Conservation (phyloP, 2,113 vertebrate species). For the Scatophagus argus region DNA sequence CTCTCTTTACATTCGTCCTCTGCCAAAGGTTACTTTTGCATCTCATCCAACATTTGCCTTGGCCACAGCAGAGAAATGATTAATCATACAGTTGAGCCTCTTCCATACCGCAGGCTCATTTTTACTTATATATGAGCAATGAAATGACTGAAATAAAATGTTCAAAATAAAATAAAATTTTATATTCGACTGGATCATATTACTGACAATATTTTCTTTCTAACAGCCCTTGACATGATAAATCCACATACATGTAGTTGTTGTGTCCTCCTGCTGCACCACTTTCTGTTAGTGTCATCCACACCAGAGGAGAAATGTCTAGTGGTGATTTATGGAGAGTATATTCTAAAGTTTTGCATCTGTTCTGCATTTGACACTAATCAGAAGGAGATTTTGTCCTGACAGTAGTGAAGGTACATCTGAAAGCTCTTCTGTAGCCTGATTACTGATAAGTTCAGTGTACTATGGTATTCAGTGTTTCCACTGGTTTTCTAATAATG, state of each 20-base stretch:
- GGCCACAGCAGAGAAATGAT: neutral
- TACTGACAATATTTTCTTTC: neutral
- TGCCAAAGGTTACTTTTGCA: neutral
- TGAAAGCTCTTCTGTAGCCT: neutral
- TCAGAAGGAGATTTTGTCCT: neutral
- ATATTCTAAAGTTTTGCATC: neutral
- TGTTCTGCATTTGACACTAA: neutral
- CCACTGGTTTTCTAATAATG: neutral
- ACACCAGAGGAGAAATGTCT: neutral
- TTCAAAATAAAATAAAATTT: neutral
- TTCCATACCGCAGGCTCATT: neutral
- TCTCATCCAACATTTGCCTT: slow-evolving; percentile 19
- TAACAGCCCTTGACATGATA: neutral
- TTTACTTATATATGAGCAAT: slow-evolving; percentile 10
- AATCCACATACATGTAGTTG: neutral
- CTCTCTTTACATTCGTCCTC: slow-evolving; percentile 28
- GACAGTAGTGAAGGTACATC: neutral
- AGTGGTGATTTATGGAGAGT: neutral
- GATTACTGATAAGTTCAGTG: neutral
- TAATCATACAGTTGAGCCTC: neutral
- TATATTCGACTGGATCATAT: neutral
- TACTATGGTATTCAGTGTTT: neutral
- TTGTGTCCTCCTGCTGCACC: neutral
- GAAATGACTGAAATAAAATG: neutral
- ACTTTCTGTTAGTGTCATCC: neutral